Evolutionary conservation across 2,888 invertebrate species (phyloP), one percentile per base, ranked within the genome.

Genomic region (Scrobipalpa costella): DNA sequence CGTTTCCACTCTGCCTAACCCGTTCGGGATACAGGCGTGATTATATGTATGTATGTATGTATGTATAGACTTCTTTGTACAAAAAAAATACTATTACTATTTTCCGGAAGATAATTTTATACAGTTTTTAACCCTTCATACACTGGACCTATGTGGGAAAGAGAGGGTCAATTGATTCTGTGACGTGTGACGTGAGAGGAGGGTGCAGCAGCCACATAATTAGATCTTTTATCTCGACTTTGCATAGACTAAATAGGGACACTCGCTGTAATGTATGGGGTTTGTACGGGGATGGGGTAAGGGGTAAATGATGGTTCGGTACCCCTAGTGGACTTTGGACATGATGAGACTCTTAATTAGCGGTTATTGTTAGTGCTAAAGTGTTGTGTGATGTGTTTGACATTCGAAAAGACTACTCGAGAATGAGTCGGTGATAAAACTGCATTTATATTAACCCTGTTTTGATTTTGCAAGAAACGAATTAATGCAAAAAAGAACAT

Each of bases 201-300:
- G 21, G 57, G 47, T 44, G 17, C 9, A 27, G n/a, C 27, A 19
- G 13, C 19, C 34, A 33, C 19, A 21, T 57, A 49, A 63, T 63
- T 63, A 63, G 63, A 63, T 63, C 19, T 63, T 44, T 47, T 59
- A 59, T 58, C 40, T 58, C 13, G 13, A 13, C 21, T 59, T 59
- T 59, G 59, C 59, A 47, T 59, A 6, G 38, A 38, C 17, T 57
- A 57, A 57, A 38, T 38, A 19, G 19, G 57, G 38, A 38, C 38
- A 36, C 57, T 17, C 47, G n/a, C 34, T 19, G 7, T 49, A 19
- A 49, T 19, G 11, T 49, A 49, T 19, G 21, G 19, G 13, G 19
- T 52, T 9, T 50, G 50, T 50, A 13, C 13, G 6, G 9, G 2
- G 11, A 49, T 8, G 44, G 44, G 19, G 17, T 8, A 49, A 17